A percentile compares a stretch with the other conserved stretches of the same genome.
Evolutionary conservation across 2,113 vertebrate species (phyloP).

Genomic region (Furnarius figulus): DNA sequence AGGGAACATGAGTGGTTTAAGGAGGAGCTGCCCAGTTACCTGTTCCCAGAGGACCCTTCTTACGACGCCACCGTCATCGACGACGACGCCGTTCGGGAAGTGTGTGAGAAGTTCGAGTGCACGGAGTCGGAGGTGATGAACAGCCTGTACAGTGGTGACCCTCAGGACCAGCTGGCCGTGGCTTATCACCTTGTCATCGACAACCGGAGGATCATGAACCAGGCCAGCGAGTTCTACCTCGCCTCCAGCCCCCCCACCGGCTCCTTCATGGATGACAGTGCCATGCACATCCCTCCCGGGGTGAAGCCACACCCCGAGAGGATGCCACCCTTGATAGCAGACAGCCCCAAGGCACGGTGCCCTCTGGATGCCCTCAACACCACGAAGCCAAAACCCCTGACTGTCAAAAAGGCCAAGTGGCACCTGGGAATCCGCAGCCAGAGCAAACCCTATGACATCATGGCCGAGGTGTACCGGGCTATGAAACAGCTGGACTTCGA

Average conservation of each 20-base stretch:
- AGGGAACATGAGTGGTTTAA: slow-evolving; percentile 99
- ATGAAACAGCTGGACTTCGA: slow-evolving; percentile 96
- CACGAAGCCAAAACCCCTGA: slow-evolving; percentile 92
- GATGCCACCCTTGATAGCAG: slow-evolving; percentile 92
- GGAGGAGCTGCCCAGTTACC: slow-evolving; percentile 92
- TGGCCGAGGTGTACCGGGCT: slow-evolving; percentile 97
- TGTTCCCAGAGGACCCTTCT: slow-evolving; percentile 96
- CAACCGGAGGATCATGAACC: slow-evolving; percentile 98
- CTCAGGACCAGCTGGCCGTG: slow-evolving; percentile 95
- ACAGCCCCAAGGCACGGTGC: slow-evolving; percentile 93
- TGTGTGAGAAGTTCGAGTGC: slow-evolving; percentile 98
- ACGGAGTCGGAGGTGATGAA: slow-evolving; percentile 90
- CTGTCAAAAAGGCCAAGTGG: slow-evolving; percentile 99
- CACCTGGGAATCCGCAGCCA: slow-evolving; percentile 98
- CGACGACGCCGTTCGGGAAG: slow-evolving; percentile 93
- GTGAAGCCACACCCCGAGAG: slow-evolving; percentile 94
- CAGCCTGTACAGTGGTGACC: slow-evolving; percentile 94
- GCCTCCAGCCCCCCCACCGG: slow-evolving; percentile 94
- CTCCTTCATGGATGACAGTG: slow-evolving; percentile 93
- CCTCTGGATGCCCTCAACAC: slow-evolving; percentile 96
- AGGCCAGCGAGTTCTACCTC: slow-evolving; percentile 98
- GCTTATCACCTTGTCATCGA: slow-evolving; percentile 98
- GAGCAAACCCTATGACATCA: slow-evolving; percentile 95
- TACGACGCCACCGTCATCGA: slow-evolving; percentile 92
- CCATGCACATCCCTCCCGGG: slow-evolving; percentile 88